Percentiles rank a stretch among this genome's conserved stretches.
Evolutionary conservation across 2,797 vertebrate species (phyloP).

Genomic region (Ambastaia sidthimunki): DNA sequence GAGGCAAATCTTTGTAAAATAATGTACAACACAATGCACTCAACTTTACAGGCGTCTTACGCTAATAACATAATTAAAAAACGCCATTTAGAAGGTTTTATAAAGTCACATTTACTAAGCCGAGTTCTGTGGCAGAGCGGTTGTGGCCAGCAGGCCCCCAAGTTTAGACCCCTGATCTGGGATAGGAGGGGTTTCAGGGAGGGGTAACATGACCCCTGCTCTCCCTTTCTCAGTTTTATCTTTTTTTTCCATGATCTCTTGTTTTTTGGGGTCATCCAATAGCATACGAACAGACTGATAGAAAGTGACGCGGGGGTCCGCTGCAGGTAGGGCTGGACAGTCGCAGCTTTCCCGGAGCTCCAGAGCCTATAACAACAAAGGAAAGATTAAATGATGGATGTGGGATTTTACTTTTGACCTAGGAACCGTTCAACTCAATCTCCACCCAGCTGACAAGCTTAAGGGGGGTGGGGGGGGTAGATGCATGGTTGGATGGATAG

Average conservation of each 20-base stretch:
- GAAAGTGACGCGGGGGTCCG: constrained; percentile 87
- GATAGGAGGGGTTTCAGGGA: constrained; percentile 12
- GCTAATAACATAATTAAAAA: constrained; percentile 50
- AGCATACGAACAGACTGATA: constrained; percentile 76
- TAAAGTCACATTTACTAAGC: constrained; percentile 39
- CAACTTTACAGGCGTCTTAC: constrained; percentile 35
- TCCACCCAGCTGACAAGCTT: background rate
- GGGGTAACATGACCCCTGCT: constrained; percentile 21
- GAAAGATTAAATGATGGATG: background rate
- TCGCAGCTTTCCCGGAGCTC: constrained; percentile 86
- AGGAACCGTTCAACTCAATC: background rate
- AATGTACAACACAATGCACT: constrained; percentile 63
- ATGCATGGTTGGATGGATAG: background rate
- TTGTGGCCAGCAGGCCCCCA: constrained; percentile 44
- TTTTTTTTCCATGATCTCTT: constrained; percentile 32
- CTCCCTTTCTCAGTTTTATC: background rate
- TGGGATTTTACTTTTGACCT: constrained; percentile 31
- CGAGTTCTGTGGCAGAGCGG: constrained; percentile 53
- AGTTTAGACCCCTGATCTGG: background rate
- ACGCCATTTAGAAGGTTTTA: constrained; percentile 17
- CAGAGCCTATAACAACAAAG: constrained; percentile 81
- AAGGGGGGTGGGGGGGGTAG: background rate
- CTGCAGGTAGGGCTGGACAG: constrained; percentile 85
- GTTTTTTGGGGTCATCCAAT: constrained; percentile 66
- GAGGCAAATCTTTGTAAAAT: constrained; percentile 65